A percentile compares a stretch with the other conserved stretches of the same genome.
Evolutionary conservation across 2,797 vertebrate genomes (phyloP).

Genomic region (Pseudopleuronectes americanus): DNA sequence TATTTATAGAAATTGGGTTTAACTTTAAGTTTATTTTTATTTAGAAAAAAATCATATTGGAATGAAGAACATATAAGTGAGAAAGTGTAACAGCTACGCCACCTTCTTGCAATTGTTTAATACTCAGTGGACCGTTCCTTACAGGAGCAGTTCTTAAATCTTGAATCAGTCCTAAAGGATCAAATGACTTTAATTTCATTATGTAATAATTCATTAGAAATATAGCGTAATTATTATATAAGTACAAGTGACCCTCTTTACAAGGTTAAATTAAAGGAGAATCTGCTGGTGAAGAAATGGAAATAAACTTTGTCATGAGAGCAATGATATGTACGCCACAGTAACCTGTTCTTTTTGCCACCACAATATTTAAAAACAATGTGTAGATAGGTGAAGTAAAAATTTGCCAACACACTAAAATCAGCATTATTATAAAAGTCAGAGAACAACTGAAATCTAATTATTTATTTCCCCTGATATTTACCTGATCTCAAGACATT

Average conservation of each 20-base stretch:
- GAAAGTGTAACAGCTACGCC: neutral
- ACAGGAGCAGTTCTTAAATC: neutral
- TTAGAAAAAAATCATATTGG: neutral
- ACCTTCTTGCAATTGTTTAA: neutral
- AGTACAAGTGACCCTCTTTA: neutral
- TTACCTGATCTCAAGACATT: neutral
- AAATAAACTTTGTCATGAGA: neutral
- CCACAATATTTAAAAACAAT: too few relatives aligned
- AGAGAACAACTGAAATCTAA: too few relatives aligned
- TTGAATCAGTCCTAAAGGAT: neutral
- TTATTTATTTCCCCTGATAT: neutral
- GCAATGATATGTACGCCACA: conserved; percentile 2
- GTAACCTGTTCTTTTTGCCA: neutral
- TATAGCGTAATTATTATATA: neutral
- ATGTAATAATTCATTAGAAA: neutral
- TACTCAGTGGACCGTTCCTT: neutral
- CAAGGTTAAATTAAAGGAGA: neutral
- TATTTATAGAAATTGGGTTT: neutral
- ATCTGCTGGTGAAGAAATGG: neutral
- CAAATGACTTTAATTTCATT: neutral
- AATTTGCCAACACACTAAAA: neutral
- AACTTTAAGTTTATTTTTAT: neutral
- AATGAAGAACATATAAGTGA: too few relatives aligned
- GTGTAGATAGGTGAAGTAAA: too few relatives aligned
- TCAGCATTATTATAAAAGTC: too few relatives aligned